Conservation (phyloP, 1,140 invertebrate species). For the Harlomillsia oculata region DNA sequence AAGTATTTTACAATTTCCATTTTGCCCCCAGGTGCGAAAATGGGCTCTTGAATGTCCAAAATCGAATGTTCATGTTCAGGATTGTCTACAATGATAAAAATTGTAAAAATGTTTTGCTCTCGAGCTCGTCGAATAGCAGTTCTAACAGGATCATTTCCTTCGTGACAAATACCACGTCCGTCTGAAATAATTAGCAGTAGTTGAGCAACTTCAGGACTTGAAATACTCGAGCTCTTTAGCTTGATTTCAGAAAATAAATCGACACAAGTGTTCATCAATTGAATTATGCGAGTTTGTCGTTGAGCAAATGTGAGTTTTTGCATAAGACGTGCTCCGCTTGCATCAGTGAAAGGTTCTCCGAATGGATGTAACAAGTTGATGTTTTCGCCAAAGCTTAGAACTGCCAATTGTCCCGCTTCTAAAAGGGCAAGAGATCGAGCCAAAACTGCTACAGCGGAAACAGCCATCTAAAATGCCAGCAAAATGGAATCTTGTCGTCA, state of each 20-base stretch:
- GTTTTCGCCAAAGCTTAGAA: conserved; percentile 86
- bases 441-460: conserved; percentile 86
- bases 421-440: conserved; percentile 82
- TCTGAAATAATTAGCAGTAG: conserved; percentile 87
- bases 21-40: conserved; percentile 53
- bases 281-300: conserved; percentile 65
- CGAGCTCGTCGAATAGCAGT: conserved; percentile 69
- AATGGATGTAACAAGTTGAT: conserved; percentile 75
- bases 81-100: conserved; percentile 94
- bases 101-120: conserved; percentile 74
- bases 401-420: conserved; percentile 82
- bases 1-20: conserved; percentile 68
- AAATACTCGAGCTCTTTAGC: conserved; percentile 36
- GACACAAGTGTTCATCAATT: conserved; percentile 67
- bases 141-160: conserved; percentile 66
- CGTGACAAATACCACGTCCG: conserved; percentile 83
- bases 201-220: conserved; percentile 61
- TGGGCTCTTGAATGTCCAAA: conserved; percentile 71
- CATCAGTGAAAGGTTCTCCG: conserved; percentile 71
- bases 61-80: conserved; percentile 78
- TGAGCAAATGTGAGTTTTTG: conserved; percentile 71
- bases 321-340: conserved; percentile 65
- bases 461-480: conserved; percentile 56
- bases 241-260: conserved; percentile 49
- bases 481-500: neutral